phyloP scores from a whole-genome alignment of 1,140 invertebrate genomes.

The Mamestra configurata region DNA sequence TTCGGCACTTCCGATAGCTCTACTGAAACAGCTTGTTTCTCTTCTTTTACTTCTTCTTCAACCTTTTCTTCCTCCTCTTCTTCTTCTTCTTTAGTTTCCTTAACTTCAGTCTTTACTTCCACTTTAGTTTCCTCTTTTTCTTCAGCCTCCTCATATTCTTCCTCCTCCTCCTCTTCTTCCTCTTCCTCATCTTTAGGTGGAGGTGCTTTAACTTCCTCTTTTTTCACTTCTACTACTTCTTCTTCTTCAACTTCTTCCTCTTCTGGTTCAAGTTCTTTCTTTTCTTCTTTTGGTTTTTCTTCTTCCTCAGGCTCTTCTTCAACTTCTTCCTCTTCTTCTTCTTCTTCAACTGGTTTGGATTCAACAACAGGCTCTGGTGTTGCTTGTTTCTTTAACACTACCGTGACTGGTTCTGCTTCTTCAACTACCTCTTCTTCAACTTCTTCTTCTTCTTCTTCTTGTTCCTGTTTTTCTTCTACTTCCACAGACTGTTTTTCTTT shows the following conservation, averaged over 20 bases:
- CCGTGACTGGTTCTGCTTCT: conserved; percentile 55
- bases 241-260: conserved; percentile 57
- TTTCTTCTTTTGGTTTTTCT: background rate
- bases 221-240: conserved; percentile 52
- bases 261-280: conserved; percentile 64
- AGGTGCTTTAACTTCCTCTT: conserved; percentile 53
- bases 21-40: conserved; percentile 53
- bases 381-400: conserved; percentile 46
- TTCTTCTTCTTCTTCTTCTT: conserved; percentile 55
- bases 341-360: conserved; percentile 54
- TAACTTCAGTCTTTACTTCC: conserved; percentile 54
- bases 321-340: conserved; percentile 49
- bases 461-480: conserved; percentile 55
- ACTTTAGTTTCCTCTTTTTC: conserved; percentile 50
- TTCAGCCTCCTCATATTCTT: conserved; percentile 51
- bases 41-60: conserved; percentile 56
- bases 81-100: conserved; percentile 55
- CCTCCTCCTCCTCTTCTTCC: conserved; percentile 47
- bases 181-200: conserved; percentile 46
- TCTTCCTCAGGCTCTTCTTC: conserved; percentile 22
- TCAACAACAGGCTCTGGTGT: conserved; percentile 38
- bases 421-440: conserved; percentile 59
- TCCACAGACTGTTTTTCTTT: conserved; percentile 50
- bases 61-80: conserved; percentile 46
- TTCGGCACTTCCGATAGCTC: conserved; percentile 38